Evolutionary conservation across 2,797 vertebrate species (phyloP), one percentile per base, ranked within the genome.

Genomic region (Aeoliscus strigatus): DNA sequence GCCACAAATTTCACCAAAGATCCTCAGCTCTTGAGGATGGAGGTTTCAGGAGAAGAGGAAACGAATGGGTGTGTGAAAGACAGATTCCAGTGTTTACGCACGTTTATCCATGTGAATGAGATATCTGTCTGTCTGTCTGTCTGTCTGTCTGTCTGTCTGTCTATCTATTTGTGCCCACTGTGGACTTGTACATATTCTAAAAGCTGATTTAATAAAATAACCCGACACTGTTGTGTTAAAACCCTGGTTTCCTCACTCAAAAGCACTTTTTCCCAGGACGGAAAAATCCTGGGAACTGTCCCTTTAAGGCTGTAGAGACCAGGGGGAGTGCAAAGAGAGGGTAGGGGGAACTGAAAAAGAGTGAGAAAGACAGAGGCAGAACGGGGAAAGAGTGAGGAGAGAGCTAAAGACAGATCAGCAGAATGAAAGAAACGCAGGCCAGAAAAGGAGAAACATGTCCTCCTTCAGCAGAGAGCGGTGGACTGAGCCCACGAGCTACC

Each of bases 301-400:
- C 83, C 87, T 90, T 90, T 89, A 90, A 90, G 78, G 21, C 28
- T 12, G 70, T 39, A 53, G 40, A 68, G 68, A 49, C 14, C 48
- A 48, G 64, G 14, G 68, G 59, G 70, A 59, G 60, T 45, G 51
- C 26, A 60, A 56, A 47, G 62, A 68, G 62, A 50, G 67, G 37
- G 54, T 39, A 14, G 40, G 29, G 69, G 68, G 63, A 49, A 50
- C 14, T 41, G 52, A 63, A 63, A 70, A 51, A 56, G 51, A 70
- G 66, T 27, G 52, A 58, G 48, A 66, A 55, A 39, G 39, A 44
- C 14, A 41, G 32, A 28, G 28, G 27, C 26, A 39, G 33, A 39
- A 39, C 30, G 39, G 25, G 31, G 27, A 47, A 13, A 28, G 8
- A 13, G 3, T 21, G 18, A 21, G 14, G 34, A 55, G 44, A 52